Base-by-base conservation (phyloP, 1,140 invertebrate species). In the Paraescarpia echinospica region DNA sequence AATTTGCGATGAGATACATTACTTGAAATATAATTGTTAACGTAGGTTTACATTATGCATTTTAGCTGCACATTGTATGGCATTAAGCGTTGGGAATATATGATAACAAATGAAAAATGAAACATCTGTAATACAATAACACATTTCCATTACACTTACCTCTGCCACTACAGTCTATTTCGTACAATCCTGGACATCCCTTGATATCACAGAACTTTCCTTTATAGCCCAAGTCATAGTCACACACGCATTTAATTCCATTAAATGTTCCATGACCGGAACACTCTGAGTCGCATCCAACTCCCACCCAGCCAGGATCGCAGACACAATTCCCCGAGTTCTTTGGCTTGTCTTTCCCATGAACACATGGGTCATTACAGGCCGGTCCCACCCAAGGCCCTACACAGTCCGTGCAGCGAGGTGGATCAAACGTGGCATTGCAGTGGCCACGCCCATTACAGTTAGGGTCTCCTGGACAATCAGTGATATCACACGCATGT, bases 201-300 rank as follows among this genome's bases (percentile, higher is more conserved):
- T 94, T 94, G 22, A 94, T 94, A 88, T 95, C 94, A 93, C 95
- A 95, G n/a, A 95, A 91, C 14, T 59, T 51, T 89, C 95, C 95
- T 91, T 95, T 95, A 94, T 94, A 95, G 9, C 95, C 95, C 31
- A 93, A 93, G 8, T 91, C 93, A 89, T 95, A 95, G 89, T 95
- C 94, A 93, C 95, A 95, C 8, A 92, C 92, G 93, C 95, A 95
- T 59, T 33, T 91, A 33, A 93, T 93, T 77, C 92, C 94, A 22
- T 59, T 89, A 92, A 95, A 94, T 33, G 41, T 34, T 1, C 95
- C 95, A 93, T 95, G 94, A 91, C 93, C 94, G 9, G 94, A 94
- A 91, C 95, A 95, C 92, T 95, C 95, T 1, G 94, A 95, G 92
- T 95, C 93, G 92, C 95, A 95, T 0, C 94, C 95, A 34, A 94